These are phyloP conservation scores for Pseudorasbora parva DNA, from an alignment of 2,113 vertebrate genomes.

Conservation along the genomic window DNA sequence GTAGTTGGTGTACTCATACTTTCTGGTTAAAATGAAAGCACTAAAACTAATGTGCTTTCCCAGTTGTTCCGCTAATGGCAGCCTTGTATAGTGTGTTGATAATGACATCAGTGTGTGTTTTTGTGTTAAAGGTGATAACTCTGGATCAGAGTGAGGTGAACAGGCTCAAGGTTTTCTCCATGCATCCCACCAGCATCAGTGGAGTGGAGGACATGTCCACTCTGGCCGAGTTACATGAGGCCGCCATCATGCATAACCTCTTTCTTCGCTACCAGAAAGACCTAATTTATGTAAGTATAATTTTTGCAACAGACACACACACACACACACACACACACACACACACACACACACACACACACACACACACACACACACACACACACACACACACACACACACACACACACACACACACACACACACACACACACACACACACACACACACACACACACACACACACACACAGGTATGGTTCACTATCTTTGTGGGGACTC, in stretches of 20 bases:
- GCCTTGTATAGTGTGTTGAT: not conserved
- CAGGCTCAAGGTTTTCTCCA: conserved; percentile 78
- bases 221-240: conserved; percentile 87
- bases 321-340: too few species aligned
- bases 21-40: not conserved
- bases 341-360: too few species aligned
- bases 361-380: too few species aligned
- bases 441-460: too few species aligned
- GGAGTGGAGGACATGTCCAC: conserved; percentile 91
- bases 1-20: not conserved
- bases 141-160: conserved; percentile 73
- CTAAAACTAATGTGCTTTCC: not conserved
- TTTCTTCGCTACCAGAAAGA: conserved; percentile 84
- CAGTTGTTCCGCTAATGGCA: not conserved
- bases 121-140: conserved; percentile 74
- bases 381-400: too few species aligned
- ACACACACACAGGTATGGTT: too few species aligned
- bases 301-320: too few species aligned
- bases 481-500: too few species aligned
- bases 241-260: conserved; percentile 90
- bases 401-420: too few species aligned
- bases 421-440: too few species aligned
- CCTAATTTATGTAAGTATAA: conserved; percentile 82
- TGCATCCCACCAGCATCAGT: conserved; percentile 82
- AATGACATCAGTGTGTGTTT: conserved; percentile 27